Base-by-base conservation (phyloP, 2,113 vertebrate species). In the Euleptes europaea region DNA sequence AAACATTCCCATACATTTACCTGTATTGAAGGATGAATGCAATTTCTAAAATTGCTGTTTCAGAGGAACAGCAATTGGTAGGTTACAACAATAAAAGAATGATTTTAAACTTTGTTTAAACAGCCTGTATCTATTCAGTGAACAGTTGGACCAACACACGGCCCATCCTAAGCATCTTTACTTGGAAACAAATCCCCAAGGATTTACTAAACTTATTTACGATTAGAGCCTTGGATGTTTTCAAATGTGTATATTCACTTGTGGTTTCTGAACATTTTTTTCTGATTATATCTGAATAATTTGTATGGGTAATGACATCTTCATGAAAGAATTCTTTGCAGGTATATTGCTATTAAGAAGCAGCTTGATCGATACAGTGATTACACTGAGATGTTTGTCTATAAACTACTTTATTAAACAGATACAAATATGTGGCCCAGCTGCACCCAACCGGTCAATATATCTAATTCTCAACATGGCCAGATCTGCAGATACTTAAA, bases 281-380 rank as follows among this genome's bases (percentile, higher is more conserved):
- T 90, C 74, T 85, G 71, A 88, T 81, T 63, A 69, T 81, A 88
- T 84, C 80, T 70, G 86, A 90, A 90, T 85, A 83, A 91, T 91
- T 90, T 92, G 11, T 79, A 85, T 90, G 72, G 83, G 79, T 79
- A 89, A 60, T 71, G 86, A 84, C 33, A 67, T 87, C 14, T 78
- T 90, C 81, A 69, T 63, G 82, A 92, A 86, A 38, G n/a, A 80
- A 11, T 88, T 26, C 49, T 78, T 78, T 10, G 4, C 87, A 38
- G 26, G 71, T 88, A 78, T 82, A 66, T 40, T 89, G 26, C 0
- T 83, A 8, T 75, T 90, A 86, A 91, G 86, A 82, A 91, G 84
- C 49, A 76, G 78, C 70, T 80, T 12, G 71, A n/a, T 79, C 90
- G 84, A 84, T 86, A 84, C 35, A 87, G 57, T 71, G 82, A 84